phyloP scores from a whole-genome alignment of 2,888 invertebrate genomes.

The Leptothorax acervorum region DNA sequence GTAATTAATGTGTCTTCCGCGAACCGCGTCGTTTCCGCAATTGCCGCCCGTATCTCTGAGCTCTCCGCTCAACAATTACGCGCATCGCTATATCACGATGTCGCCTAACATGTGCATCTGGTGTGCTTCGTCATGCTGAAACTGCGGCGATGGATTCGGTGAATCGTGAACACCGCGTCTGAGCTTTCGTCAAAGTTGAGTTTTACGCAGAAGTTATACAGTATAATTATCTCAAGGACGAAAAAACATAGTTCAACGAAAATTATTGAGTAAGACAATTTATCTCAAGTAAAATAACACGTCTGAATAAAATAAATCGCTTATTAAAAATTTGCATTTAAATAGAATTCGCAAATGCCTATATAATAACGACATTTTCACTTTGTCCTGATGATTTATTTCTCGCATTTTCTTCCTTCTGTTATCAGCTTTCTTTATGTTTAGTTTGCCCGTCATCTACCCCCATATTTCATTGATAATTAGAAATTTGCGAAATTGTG shows the following conservation, averaged over 20 bases:
- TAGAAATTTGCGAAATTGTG: constrained; percentile 13
- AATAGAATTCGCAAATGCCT: neutral
- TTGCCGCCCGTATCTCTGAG: constrained; percentile 30
- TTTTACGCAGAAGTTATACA: no score
- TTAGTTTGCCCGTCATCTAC: no score
- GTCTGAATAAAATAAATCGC: neutral
- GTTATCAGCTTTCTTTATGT: neutral
- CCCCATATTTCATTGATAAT: neutral
- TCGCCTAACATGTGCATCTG: neutral
- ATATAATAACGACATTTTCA: neutral
- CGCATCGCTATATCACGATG: constrained; percentile 2
- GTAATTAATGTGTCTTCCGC: constrained; percentile 57
- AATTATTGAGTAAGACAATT: neutral
- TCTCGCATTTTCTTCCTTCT: neutral
- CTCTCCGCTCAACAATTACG: constrained; percentile 43
- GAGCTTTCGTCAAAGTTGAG: neutral
- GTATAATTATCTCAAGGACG: neutral
- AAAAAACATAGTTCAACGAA: neutral
- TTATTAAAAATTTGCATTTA: neutral
- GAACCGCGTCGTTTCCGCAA: constrained; percentile 48
- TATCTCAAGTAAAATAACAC: neutral
- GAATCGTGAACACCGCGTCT: neutral
- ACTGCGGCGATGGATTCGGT: neutral
- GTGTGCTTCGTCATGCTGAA: neutral
- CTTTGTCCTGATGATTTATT: neutral